Conservation (phyloP, 2,113 vertebrate species). For the Mungos mungo region DNA sequence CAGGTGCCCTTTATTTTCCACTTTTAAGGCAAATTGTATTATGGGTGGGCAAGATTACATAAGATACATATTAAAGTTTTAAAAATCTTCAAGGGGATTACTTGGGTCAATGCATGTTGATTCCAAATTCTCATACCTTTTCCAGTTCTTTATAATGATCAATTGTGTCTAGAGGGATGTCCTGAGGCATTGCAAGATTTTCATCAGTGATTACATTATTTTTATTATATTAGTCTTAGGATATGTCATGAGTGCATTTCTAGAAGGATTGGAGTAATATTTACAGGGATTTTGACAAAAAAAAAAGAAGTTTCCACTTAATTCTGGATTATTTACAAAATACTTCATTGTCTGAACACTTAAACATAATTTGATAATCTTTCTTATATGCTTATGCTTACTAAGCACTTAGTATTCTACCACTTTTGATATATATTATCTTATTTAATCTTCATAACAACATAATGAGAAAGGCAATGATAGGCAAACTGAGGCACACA, state of each 20-base stretch:
- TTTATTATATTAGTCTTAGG: neutral
- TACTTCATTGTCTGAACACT: neutral
- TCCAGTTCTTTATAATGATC: neutral
- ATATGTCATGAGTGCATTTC: neutral
- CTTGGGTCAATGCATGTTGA: neutral
- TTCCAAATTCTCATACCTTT: neutral
- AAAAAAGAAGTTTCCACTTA: neutral
- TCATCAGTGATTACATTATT: neutral
- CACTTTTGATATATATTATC: neutral
- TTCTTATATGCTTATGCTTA: neutral
- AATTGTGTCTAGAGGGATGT: neutral
- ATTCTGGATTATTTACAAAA: constrained; percentile 40
- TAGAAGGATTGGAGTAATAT: neutral
- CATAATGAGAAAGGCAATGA: neutral
- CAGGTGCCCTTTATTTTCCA: neutral
- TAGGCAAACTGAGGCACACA: neutral
- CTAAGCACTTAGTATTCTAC: neutral
- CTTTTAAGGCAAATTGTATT: neutral
- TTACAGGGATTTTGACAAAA: constrained; percentile 4
- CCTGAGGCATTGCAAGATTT: neutral
- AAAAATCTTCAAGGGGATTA: neutral
- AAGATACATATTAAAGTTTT: neutral
- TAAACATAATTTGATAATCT: neutral
- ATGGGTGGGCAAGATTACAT: neutral
- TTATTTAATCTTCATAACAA: neutral